Conservation (phyloP, 2,113 vertebrate genomes). For the Hyaena hyaena region DNA sequence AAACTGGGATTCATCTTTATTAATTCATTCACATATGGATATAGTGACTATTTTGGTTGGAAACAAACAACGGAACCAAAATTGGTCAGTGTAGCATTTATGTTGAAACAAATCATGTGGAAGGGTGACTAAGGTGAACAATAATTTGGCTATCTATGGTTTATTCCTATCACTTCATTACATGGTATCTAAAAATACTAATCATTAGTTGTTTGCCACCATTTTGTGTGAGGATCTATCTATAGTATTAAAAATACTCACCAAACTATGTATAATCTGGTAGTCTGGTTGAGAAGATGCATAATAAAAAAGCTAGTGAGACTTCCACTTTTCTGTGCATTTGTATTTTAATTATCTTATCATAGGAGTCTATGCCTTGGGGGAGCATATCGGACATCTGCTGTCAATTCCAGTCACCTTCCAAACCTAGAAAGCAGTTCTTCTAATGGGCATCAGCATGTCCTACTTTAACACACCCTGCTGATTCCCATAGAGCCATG, state of each 20-base stretch:
- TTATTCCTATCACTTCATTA: not conserved
- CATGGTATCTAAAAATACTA: not conserved
- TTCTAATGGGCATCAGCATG: not conserved
- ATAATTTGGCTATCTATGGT: not conserved
- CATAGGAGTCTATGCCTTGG: not conserved
- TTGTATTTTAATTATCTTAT: not conserved
- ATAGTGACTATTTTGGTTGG: not conserved
- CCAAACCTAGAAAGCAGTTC: not conserved
- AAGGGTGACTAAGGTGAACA: not conserved
- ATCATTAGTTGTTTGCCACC: not conserved
- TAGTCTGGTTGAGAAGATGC: not conserved
- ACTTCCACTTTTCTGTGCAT: not conserved
- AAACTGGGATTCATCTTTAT: not conserved
- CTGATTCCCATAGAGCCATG: not conserved
- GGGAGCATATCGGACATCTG: not conserved
- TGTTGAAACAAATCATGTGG: not conserved
- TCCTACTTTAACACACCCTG: not conserved
- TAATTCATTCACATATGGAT: not conserved
- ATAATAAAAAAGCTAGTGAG: not conserved
- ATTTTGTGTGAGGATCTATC: not conserved
- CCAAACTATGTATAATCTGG: not conserved
- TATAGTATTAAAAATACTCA: not conserved
- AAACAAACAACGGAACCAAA: not conserved
- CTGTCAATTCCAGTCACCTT: not conserved
- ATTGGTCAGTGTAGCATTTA: not conserved